phyloP scores from a whole-genome alignment of 2,888 invertebrate species.

The Malthinus seriepunctatus region DNA sequence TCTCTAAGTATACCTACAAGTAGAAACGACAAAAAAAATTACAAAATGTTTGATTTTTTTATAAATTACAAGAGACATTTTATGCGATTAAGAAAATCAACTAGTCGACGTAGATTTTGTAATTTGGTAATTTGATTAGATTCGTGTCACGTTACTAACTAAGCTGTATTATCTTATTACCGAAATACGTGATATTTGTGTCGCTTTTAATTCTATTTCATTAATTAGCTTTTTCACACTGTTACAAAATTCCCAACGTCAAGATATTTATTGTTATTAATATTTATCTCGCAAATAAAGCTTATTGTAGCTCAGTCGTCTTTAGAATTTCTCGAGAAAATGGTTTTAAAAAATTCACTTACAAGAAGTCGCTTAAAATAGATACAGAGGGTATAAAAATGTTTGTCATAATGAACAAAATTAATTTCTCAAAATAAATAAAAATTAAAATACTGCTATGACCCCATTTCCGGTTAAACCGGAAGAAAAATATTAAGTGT shows the following conservation, averaged over 20 bases:
- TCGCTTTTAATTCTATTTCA: constrained; percentile 6
- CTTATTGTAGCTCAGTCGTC: no score
- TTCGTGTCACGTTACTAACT: constrained; percentile 7
- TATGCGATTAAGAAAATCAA: not conserved
- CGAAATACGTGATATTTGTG: constrained; percentile 5
- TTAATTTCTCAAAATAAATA: no score
- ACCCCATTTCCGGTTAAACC: no score
- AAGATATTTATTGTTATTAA: no score
- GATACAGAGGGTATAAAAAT: no score
- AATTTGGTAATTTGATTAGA: constrained; percentile 4
- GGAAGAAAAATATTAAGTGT: no score
- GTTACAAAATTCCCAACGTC: not conserved
- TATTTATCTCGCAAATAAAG: no score
- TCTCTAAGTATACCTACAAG: not conserved
- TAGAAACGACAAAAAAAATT: not conserved
- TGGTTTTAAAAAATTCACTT: no score
- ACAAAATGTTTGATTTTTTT: not conserved
- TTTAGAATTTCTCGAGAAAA: no score
- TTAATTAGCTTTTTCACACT: constrained; percentile 8
- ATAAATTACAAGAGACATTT: not conserved
- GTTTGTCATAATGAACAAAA: no score
- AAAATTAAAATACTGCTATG: no score
- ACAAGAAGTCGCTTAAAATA: no score
- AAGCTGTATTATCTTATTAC: constrained; percentile 7
- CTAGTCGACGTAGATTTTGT: constrained; percentile 2